Evolutionary conservation across 2,113 vertebrate genomes (phyloP), one percentile per base, ranked within the genome.

Genomic region (Datnioides undecimradiatus): DNA sequence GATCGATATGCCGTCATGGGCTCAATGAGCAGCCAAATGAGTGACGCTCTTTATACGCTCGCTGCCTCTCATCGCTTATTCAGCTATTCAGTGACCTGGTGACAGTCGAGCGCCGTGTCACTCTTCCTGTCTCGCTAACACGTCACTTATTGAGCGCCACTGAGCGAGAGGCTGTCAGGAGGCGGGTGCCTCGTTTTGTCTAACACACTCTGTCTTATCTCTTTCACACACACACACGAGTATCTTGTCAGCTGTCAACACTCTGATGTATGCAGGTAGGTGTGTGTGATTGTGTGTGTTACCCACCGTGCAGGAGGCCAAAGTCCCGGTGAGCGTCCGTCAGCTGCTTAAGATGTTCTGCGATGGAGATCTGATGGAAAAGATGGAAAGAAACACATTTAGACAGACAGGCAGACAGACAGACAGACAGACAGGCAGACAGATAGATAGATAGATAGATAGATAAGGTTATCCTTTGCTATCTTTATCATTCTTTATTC

Each of bases 261-360:
- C 17, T 31, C 9, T 19, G 48, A 45, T 55, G 60, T 11, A 17
- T 41, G 48, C 21, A 10, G 25, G n/a, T 55, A 29, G 16, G 36
- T 40, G 31, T 60, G 59, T 27, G 51, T 34, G 66, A 54, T 7
- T 31, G 33, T 51, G 76, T 54, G 31, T 19, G 57, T 36, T 33
- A 76, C 97, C 97, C 91, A 99, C 98, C 96, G 51, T 96, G 96
- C 85, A 97, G 93, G 82, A 96, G 96, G 65, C 95, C 96, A 88
- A 98, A 98, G 89, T 99, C 97, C 76, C 94, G 94, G 74, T 98
- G 96, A 91, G 97, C 97, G 75, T 98, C 97, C 0, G 96, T 96
- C 91, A 99, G 94, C 88, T 98, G 97, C 87, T 96, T 96, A 85
- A 99, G 93, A 76, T 97, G 96, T 48, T 98, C 97, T 73, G 95